phyloP scores from a whole-genome alignment of 2,888 invertebrate species.

The Bellardia bayeri region DNA sequence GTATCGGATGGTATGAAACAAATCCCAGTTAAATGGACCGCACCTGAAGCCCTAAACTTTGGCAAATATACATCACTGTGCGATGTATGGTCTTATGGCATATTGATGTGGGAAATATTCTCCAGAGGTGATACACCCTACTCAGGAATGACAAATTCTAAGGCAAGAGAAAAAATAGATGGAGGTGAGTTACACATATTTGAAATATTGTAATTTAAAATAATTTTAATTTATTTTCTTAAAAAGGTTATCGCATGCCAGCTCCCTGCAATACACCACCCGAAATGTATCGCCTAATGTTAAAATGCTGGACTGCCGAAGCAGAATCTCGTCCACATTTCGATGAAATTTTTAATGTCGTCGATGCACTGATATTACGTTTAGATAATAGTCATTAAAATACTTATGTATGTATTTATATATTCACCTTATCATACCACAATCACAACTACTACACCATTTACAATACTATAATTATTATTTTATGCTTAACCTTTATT shows the following conservation, averaged over 20 bases:
- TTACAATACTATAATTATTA: not conserved
- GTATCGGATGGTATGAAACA: conserved; percentile 99
- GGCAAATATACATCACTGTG: conserved; percentile 98
- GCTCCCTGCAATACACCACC: conserved; percentile 94
- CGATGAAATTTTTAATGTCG: conserved; percentile 92
- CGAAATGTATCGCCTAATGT: conserved; percentile 95
- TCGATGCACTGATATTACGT: conserved; percentile 87
- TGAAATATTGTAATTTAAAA: not conserved
- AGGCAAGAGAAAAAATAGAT: conserved; percentile 97
- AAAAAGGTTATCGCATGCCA: conserved; percentile 95
- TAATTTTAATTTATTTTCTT: not conserved
- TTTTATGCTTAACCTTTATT: conserved; percentile 47
- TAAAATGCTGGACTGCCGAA: conserved; percentile 97
- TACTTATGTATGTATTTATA: conserved; percentile 40
- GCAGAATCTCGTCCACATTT: conserved; percentile 96
- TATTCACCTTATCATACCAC: conserved; percentile 38
- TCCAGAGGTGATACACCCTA: conserved; percentile 97
- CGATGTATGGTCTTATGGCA: conserved; percentile 99
- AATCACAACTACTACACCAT: conserved; percentile 5
- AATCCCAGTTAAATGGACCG: conserved; percentile 99
- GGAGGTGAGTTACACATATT: conserved; percentile 86
- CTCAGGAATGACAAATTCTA: conserved; percentile 96
- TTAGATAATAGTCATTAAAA: conserved; percentile 81
- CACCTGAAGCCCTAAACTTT: conserved; percentile 97
- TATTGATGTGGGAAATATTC: conserved; percentile 98